phyloP scores from a whole-genome alignment of 2,888 invertebrate genomes.

The Microdon myrmicae region DNA sequence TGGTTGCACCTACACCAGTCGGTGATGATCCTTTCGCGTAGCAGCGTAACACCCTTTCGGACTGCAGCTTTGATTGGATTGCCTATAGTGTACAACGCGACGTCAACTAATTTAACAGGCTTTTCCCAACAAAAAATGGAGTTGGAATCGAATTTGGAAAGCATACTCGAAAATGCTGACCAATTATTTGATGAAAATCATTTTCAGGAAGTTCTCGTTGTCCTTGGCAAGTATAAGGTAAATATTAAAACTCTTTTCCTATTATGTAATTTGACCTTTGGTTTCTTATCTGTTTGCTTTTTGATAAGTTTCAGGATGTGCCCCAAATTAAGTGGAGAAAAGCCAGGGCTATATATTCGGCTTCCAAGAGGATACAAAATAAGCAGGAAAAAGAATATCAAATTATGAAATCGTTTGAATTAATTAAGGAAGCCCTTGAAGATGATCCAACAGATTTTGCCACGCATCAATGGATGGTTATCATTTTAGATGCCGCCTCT shows the following conservation, averaged over 20 bases:
- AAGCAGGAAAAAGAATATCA: constrained; percentile 72
- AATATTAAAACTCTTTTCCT: too few relatives aligned
- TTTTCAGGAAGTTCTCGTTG: constrained; percentile 74
- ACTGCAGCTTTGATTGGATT: constrained; percentile 40
- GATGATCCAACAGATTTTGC: constrained; percentile 69
- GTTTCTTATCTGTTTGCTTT: too few relatives aligned
- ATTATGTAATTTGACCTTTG: too few relatives aligned
- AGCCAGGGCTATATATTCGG: constrained; percentile 80
- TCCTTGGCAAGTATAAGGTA: constrained; percentile 71
- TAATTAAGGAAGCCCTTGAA: constrained; percentile 72
- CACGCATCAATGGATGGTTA: constrained; percentile 74
- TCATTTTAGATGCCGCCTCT: constrained; percentile 78
- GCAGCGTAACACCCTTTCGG: too few relatives aligned
- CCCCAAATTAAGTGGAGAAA: constrained; percentile 86
- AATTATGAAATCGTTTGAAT: constrained; percentile 75
- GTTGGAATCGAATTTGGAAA: constrained; percentile 57
- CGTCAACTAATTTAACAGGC: not conserved
- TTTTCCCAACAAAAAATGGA: constrained; percentile 32
- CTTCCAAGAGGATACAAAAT: constrained; percentile 72
- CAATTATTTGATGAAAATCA: constrained; percentile 73
- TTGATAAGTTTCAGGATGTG: constrained; percentile 70
- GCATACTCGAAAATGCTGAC: constrained; percentile 73
- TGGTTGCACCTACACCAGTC: too few relatives aligned
- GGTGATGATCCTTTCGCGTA: too few relatives aligned
- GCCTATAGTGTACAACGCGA: constrained; percentile 32